Percentiles rank a stretch among this genome's conserved stretches.
Conservation (phyloP, 2,888 invertebrate genomes). For the Cylloceria caligata region DNA sequence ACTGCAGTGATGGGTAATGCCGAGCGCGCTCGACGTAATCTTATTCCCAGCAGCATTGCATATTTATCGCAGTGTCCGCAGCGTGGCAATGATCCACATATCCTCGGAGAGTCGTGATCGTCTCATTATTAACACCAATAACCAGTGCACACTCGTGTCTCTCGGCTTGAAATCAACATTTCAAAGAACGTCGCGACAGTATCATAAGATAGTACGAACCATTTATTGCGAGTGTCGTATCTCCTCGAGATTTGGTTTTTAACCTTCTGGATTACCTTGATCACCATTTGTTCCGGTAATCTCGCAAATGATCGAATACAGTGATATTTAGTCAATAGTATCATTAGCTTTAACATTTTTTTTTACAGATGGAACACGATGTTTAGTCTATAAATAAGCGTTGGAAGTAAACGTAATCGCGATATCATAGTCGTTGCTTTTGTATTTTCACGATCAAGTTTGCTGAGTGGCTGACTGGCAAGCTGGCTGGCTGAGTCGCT, state of each 20-base stretch:
- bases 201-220: background rate
- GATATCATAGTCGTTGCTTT: constrained; percentile 72
- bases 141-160: constrained; percentile 41
- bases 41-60: constrained; percentile 74
- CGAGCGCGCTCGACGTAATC: constrained; percentile 71
- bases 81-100: constrained; percentile 81
- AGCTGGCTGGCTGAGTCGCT: constrained; percentile 79
- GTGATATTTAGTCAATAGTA: too few relatives aligned
- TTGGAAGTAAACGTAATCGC: constrained; percentile 68
- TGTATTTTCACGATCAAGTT: constrained; percentile 83
- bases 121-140: constrained; percentile 64
- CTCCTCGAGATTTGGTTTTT: constrained; percentile 24
- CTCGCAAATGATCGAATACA: background rate
- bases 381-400: constrained; percentile 66
- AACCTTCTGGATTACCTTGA: background rate
- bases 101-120: constrained; percentile 69
- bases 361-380: background rate
- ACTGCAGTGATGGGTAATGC: constrained; percentile 50
- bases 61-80: constrained; percentile 74
- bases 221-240: constrained; percentile 11
- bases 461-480: constrained; percentile 78
- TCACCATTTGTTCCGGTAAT: background rate
- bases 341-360: background rate
- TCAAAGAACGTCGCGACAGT: constrained; percentile 23
- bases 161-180: constrained; percentile 45